Evolutionary conservation across 2,797 vertebrate genomes (phyloP).

Genomic region (Arnoldichthys spilopterus): DNA sequence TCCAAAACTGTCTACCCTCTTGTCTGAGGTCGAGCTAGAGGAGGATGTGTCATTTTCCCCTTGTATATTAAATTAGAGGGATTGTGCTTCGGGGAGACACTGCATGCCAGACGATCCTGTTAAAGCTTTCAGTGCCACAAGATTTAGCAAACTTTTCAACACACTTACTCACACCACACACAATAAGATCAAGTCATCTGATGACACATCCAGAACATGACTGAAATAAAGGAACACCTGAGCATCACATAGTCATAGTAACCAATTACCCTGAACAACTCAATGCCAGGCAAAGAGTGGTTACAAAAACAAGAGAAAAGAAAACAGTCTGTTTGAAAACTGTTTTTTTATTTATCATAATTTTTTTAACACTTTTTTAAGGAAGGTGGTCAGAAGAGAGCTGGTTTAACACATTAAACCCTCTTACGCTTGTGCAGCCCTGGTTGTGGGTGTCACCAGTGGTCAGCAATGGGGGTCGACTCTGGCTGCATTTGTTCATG

Average conservation of each 20-base stretch:
- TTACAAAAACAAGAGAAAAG: too few species aligned
- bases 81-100: not conserved
- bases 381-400: too few species aligned
- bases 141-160: slow-evolving; percentile 48
- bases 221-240: not conserved
- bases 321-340: too few species aligned
- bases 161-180: too few species aligned
- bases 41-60: slow-evolving; percentile 2
- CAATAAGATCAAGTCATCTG: not conserved
- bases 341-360: too few species aligned
- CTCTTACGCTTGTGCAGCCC: too few species aligned
- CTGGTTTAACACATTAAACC: too few species aligned
- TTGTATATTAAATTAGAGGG: slow-evolving; percentile 47
- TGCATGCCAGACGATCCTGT: slow-evolving; percentile 53
- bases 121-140: slow-evolving; percentile 51
- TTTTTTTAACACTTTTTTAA: too few species aligned
- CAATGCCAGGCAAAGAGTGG: slow-evolving; percentile 22
- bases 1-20: slow-evolving; percentile 6
- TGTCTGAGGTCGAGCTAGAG: slow-evolving; percentile 29
- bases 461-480: not conserved
- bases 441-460: not conserved
- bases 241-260: slow-evolving; percentile 21
- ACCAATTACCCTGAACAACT: not conserved
- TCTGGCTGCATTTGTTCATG: not conserved
- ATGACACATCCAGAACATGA: slow-evolving; percentile 12